Conservation (phyloP, 2,113 vertebrate species). For the Colinus virginianus region DNA sequence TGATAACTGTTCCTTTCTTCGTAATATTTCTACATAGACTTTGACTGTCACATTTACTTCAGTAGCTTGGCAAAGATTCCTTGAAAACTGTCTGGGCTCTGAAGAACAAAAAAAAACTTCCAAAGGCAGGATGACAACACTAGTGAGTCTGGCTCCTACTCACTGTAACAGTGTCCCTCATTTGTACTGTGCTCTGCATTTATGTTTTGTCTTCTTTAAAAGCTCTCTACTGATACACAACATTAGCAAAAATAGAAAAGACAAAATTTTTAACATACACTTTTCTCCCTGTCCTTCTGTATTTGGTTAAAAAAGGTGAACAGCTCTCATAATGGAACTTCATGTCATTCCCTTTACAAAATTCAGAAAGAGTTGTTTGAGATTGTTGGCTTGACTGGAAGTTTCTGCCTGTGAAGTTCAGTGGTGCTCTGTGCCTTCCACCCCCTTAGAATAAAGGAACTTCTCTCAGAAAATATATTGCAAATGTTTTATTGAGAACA, state of each 20-base stretch:
- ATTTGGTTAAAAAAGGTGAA: background rate
- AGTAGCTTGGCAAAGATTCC: slow-evolving; percentile 6
- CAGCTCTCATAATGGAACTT: background rate
- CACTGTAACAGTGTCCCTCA: background rate
- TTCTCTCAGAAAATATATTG: background rate
- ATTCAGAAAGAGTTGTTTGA: background rate
- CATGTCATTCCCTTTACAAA: background rate
- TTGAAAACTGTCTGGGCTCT: slow-evolving; percentile 7
- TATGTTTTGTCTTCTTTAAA: background rate
- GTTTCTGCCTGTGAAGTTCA: background rate
- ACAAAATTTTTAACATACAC: background rate
- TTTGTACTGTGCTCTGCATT: background rate
- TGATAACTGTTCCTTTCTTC: slow-evolving; percentile 69
- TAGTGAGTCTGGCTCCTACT: background rate
- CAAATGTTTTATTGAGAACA: background rate
- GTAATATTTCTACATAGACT: slow-evolving; percentile 58
- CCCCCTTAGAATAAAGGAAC: background rate
- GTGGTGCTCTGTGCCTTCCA: background rate
- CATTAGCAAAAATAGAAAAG: background rate
- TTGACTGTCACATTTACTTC: slow-evolving; percentile 56
- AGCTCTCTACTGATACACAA: background rate
- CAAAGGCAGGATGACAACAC: slow-evolving; percentile 34
- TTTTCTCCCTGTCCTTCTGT: background rate
- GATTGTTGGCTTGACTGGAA: background rate
- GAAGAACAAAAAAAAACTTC: slow-evolving; percentile 33